Evolutionary conservation across 2,888 invertebrate genomes (phyloP), one percentile per base, ranked within the genome.

Genomic region (Cephus spinipes): DNA sequence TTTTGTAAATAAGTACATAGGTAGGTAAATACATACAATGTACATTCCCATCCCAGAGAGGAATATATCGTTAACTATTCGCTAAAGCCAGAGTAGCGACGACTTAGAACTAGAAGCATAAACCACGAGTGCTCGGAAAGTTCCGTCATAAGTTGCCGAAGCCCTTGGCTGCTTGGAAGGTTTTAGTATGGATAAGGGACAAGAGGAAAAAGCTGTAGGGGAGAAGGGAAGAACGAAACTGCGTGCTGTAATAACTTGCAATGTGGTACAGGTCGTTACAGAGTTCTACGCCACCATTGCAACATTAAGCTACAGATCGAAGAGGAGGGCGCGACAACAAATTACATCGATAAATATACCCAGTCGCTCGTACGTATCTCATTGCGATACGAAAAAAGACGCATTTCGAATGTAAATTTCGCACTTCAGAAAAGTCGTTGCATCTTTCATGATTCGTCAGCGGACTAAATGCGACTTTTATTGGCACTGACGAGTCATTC

Each of bases 121-220:
- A 84, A 80, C 81, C 84, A 76, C 77, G 69, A 79, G 77, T 55
- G 76, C 77, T 79, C 69, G 68, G 78, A 69, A 85, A 84, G 79
- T 84, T 85, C 78, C 68, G 73, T 81, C 85, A 80, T 81, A 85
- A 84, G 83, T 84, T 81, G 74, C 76, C 74, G 33, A 55, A 76
- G 78, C 81, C 73, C 69, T 83, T 78, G 83, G 84, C 83, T 79
- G 81, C 79, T 55, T 55, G 23, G 23, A 9, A 55, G 40, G 40
- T 23, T 55, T 55, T 23, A 55, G 23, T 55, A 23, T 6, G 40
- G 15, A 36, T 36, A 15, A 23, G 40, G 9, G 23, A 55, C 40
- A 55, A 2, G 40, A 23, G 40, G 40, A 4, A 55, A 55, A 23
- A 55, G 40, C 40, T 55, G 40, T 23, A 9, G 15, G 15, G 15